phyloP scores from a whole-genome alignment of 2,113 vertebrate genomes.

The Damaliscus lunatus region DNA sequence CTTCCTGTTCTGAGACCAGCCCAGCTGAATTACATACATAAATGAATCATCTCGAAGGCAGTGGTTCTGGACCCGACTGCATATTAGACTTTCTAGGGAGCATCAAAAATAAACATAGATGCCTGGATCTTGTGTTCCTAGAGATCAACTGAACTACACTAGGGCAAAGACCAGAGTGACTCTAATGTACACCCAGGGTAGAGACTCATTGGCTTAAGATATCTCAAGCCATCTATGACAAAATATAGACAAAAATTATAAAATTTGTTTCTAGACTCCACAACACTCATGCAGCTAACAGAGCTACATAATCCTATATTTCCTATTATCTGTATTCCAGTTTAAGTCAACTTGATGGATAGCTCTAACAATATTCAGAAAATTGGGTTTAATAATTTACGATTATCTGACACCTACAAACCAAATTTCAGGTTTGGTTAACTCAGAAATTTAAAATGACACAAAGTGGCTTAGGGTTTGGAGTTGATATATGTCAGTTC shows the following conservation, averaged over 20 bases:
- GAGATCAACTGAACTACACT: neutral
- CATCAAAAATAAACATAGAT: neutral
- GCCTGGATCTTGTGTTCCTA: neutral
- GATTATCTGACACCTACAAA: neutral
- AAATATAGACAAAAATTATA: neutral
- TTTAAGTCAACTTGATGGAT: neutral
- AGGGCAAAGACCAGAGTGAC: neutral
- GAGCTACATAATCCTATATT: neutral
- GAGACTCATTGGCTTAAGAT: neutral
- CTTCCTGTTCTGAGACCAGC: neutral
- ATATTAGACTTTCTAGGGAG: neutral
- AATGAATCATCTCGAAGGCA: neutral
- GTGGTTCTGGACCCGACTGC: neutral
- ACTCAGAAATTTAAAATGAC: neutral
- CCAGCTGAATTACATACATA: neutral
- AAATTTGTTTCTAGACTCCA: neutral
- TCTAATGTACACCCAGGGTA: neutral
- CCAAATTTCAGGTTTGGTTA: slow-evolving; percentile 5
- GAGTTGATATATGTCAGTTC: neutral
- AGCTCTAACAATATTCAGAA: neutral
- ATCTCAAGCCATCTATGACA: neutral
- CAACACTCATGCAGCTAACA: neutral
- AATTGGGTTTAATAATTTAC: neutral
- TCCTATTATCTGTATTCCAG: neutral
- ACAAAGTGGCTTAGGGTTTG: neutral